These are phyloP conservation scores for Zaprionus ghesquierei DNA, from an alignment of 1,140 invertebrate species.

Conservation along the genomic window DNA sequence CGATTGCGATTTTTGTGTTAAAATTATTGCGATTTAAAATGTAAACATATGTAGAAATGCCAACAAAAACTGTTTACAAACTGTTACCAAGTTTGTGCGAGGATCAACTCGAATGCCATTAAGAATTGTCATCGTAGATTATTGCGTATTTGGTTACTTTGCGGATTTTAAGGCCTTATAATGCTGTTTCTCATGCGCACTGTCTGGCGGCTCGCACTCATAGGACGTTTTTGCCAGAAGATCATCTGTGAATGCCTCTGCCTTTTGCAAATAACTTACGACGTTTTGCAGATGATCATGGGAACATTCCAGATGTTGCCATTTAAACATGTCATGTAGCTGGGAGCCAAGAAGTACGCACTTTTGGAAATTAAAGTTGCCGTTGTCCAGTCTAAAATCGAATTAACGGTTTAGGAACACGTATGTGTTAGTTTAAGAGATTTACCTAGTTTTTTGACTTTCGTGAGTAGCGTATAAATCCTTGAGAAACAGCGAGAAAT, in stretches of 20 bases:
- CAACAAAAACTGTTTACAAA: slow-evolving; percentile 47
- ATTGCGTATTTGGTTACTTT: slow-evolving; percentile 50
- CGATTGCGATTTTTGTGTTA: slow-evolving; percentile 45
- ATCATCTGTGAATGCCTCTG: slow-evolving; percentile 90
- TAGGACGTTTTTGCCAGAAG: slow-evolving; percentile 92
- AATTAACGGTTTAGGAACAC: background rate
- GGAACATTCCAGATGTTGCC: slow-evolving; percentile 92
- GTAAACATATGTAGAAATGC: slow-evolving; percentile 33
- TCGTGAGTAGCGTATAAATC: slow-evolving; percentile 95
- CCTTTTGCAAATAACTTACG: slow-evolving; percentile 90
- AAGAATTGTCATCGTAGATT: slow-evolving; percentile 36
- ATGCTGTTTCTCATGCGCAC: slow-evolving; percentile 91
- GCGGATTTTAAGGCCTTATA: slow-evolving; percentile 89
- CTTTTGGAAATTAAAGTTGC: slow-evolving; percentile 93
- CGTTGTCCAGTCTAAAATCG: slow-evolving; percentile 87
- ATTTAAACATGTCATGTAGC: slow-evolving; percentile 92
- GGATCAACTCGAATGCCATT: slow-evolving; percentile 32
- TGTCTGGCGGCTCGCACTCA: slow-evolving; percentile 93
- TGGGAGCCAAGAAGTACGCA: slow-evolving; percentile 93
- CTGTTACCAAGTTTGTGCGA: slow-evolving; percentile 38
- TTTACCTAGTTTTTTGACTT: slow-evolving; percentile 83
- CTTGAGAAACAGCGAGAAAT: slow-evolving; percentile 95
- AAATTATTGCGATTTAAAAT: slow-evolving; percentile 44
- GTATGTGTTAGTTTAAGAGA: background rate
- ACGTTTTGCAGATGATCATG: slow-evolving; percentile 90